Conservation (phyloP, 2,888 invertebrate genomes). For the Lithophane leautieri region DNA sequence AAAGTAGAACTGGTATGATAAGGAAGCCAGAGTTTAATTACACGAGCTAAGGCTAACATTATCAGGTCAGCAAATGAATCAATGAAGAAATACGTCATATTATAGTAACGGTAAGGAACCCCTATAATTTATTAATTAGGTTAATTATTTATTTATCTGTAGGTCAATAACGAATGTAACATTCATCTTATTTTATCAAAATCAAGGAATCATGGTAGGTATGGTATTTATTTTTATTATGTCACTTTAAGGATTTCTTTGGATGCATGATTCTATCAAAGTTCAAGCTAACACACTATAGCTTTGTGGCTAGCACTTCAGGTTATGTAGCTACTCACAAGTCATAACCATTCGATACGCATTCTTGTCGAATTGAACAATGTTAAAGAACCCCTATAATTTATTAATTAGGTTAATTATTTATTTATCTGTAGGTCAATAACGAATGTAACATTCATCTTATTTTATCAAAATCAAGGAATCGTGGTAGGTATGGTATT, state of each 20-base stretch:
- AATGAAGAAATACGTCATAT: neutral
- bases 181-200: constrained; percentile 45
- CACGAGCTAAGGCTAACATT: neutral
- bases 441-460: constrained; percentile 36
- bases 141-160: constrained; percentile 27
- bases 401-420: constrained; percentile 32
- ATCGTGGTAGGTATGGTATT: neutral
- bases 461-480: constrained; percentile 48
- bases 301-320: no score
- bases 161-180: constrained; percentile 43
- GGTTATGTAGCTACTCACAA: no score
- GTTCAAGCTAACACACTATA: no score
- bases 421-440: constrained; percentile 44
- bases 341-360: no score
- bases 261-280: no score
- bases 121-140: constrained; percentile 39
- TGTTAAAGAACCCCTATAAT: constrained; percentile 35
- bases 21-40: neutral
- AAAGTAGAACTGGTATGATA: neutral
- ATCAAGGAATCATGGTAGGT: constrained; percentile 25
- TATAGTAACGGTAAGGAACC: constrained; percentile 17
- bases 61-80: neutral
- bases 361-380: no score
- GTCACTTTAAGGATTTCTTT: no score
- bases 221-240: neutral